A percentile compares a stretch with the other conserved stretches of the same genome.
These are phyloP conservation scores for Agonopterix alstromeriana DNA, from an alignment of 2,888 invertebrate genomes.

Conservation along the genomic window DNA sequence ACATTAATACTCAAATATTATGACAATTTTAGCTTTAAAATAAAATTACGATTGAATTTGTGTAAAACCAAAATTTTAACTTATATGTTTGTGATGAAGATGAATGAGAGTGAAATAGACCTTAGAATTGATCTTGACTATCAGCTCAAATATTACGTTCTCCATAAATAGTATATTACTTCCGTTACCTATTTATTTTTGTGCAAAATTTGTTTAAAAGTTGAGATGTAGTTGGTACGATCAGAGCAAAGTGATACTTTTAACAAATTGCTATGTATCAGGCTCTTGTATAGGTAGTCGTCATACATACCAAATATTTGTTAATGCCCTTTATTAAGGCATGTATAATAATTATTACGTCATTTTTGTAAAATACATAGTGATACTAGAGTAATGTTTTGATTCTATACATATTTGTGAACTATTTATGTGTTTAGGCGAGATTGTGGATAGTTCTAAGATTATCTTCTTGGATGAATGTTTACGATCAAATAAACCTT, in stretches of 20 bases:
- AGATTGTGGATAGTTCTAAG: slow-evolving; percentile 60
- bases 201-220: too few species aligned
- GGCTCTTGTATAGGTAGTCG: too few species aligned
- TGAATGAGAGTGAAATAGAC: background rate
- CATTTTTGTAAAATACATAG: slow-evolving; percentile 58
- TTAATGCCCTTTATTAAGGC: slow-evolving; percentile 28
- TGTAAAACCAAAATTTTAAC: background rate
- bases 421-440: slow-evolving; percentile 66
- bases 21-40: slow-evolving; percentile 9
- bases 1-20: slow-evolving; percentile 8
- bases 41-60: background rate
- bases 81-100: background rate
- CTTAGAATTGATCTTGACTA: too few species aligned
- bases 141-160: too few species aligned
- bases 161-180: too few species aligned
- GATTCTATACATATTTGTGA: slow-evolving; percentile 46
- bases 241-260: too few species aligned
- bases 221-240: too few species aligned
- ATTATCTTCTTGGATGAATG: slow-evolving; percentile 61
- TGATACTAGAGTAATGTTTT: slow-evolving; percentile 69
- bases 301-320: slow-evolving; percentile 27
- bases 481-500: slow-evolving; percentile 65
- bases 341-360: slow-evolving; percentile 25
- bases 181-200: too few species aligned
- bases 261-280: too few species aligned